A percentile compares a stretch with the other conserved stretches of the same genome.
Conservation (phyloP, 1,140 invertebrate species). For the Triops longicaudatus region DNA sequence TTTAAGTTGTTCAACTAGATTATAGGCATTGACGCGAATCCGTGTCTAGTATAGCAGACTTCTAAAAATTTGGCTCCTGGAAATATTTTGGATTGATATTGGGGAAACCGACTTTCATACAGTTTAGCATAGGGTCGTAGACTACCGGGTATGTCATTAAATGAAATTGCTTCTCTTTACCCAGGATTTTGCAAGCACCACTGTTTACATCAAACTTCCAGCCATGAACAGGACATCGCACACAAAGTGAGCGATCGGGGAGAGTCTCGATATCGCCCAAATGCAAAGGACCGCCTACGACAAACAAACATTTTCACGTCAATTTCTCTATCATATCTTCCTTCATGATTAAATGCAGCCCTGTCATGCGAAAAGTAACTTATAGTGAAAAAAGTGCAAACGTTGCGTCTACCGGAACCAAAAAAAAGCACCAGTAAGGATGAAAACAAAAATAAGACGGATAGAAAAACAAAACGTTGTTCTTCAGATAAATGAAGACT, state of each 20-base stretch:
- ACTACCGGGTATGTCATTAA: constrained; percentile 16
- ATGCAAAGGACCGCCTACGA: constrained; percentile 36
- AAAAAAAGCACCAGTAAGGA: no score
- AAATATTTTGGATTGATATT: constrained; percentile 20
- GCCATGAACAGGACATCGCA: constrained; percentile 37
- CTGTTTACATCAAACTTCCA: constrained; percentile 36
- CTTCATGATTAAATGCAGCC: no score
- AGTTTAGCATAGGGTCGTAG: neutral
- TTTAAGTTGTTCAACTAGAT: no score
- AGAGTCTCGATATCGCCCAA: constrained; percentile 37
- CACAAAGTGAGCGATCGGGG: constrained; percentile 33
- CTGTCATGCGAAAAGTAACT: no score
- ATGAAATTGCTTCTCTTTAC: neutral
- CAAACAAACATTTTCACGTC: neutral
- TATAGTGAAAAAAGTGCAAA: no score
- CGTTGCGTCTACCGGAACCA: no score
- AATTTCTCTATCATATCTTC: no score
- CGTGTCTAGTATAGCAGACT: no score
- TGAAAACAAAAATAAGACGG: no score
- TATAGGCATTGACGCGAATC: no score
- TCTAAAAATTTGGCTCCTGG: neutral
- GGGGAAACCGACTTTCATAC: constrained; percentile 18
- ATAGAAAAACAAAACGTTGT: no score
- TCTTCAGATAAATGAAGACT: no score
- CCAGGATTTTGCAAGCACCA: constrained; percentile 27